A percentile compares a stretch with the other conserved stretches of the same genome.
phyloP scores from a whole-genome alignment of 2,888 invertebrate genomes.

The Torymus tubicola region DNA sequence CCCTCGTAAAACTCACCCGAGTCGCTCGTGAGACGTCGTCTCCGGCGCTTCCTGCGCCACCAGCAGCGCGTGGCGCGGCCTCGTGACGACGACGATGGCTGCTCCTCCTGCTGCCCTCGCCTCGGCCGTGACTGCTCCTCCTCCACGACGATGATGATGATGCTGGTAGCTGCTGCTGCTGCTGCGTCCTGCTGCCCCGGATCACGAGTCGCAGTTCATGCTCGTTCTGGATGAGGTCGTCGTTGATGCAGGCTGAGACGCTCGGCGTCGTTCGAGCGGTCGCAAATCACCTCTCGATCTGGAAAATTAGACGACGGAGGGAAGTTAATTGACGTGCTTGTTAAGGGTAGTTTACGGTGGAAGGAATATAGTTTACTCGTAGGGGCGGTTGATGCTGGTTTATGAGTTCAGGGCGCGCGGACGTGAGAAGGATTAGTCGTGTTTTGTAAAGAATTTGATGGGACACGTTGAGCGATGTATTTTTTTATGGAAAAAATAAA shows the following conservation, averaged over 20 bases:
- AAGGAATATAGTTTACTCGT: too few species aligned
- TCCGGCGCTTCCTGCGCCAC: slow-evolving; percentile 52
- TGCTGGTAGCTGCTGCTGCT: not conserved
- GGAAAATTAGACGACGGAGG: not conserved
- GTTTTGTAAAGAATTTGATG: too few species aligned
- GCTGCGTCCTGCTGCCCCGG: not conserved
- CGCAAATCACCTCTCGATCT: slow-evolving; percentile 29
- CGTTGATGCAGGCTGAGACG: too few species aligned
- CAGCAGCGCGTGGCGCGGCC: slow-evolving; percentile 41
- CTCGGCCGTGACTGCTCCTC: slow-evolving; percentile 11
- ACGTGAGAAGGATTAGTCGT: too few species aligned
- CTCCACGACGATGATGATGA: not conserved
- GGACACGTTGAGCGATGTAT: too few species aligned
- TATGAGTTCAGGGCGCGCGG: too few species aligned
- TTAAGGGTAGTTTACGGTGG: too few species aligned
- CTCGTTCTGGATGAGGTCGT: too few species aligned
- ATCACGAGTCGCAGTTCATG: not conserved
- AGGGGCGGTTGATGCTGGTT: too few species aligned
- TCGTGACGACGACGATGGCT: slow-evolving; percentile 24
- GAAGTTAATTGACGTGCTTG: too few species aligned
- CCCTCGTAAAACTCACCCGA: not conserved
- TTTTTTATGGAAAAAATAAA: too few species aligned
- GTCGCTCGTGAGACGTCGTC: slow-evolving; percentile 41
- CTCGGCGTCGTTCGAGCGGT: too few species aligned
- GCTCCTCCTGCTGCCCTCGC: slow-evolving; percentile 15